Conservation (phyloP, 2,113 vertebrate genomes). For the Perca fluviatilis region DNA sequence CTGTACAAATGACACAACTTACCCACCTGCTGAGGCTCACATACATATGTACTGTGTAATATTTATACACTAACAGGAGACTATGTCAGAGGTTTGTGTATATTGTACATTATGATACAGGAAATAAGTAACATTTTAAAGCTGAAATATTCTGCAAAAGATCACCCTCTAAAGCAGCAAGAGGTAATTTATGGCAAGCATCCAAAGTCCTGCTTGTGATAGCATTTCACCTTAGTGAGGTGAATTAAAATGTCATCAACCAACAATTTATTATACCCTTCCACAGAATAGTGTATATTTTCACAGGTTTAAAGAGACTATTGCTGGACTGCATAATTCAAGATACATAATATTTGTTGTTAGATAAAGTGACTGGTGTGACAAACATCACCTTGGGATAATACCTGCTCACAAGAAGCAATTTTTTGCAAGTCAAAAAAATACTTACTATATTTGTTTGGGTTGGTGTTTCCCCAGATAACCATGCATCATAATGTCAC, state of each 20-base stretch:
- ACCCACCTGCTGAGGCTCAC: not conserved
- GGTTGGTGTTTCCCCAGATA: not conserved
- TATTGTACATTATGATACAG: not conserved
- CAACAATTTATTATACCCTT: not conserved
- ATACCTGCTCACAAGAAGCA: not conserved
- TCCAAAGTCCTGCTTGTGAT: not conserved
- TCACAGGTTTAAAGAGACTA: not conserved
- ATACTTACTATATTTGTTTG: not conserved
- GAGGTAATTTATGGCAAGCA: not conserved
- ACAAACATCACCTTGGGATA: not conserved
- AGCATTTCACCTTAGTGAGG: not conserved
- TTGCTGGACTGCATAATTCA: not conserved
- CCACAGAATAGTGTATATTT: not conserved
- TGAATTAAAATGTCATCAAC: slow-evolving; percentile 1
- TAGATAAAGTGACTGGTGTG: not conserved
- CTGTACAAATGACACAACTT: not conserved
- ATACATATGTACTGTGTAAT: not conserved
- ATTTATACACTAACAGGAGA: not conserved
- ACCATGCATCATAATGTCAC: not conserved
- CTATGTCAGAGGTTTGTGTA: not conserved
- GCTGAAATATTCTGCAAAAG: not conserved
- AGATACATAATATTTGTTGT: not conserved
- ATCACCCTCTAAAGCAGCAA: not conserved
- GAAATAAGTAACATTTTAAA: not conserved
- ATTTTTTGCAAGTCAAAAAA: not conserved